Conservation (phyloP, 92 coral and sea anemone species). For the Montipora capitata region DNA sequence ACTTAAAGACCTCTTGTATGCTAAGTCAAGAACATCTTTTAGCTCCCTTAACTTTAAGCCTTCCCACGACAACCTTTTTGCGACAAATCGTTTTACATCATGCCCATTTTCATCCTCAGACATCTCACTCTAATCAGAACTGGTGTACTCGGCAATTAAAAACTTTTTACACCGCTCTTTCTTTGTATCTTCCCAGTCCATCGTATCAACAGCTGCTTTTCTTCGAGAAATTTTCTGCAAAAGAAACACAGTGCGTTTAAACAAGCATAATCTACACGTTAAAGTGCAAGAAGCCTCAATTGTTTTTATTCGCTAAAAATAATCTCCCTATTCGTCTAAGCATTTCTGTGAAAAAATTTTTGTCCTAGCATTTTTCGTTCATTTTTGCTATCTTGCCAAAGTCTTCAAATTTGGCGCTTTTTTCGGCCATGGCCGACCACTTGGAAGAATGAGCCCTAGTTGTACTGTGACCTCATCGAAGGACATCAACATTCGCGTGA, state of each 20-base stretch:
- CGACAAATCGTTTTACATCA: no score
- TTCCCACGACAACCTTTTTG: no score
- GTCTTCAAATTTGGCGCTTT: neutral
- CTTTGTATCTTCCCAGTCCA: no score
- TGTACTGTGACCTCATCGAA: neutral
- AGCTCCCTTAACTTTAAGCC: no score
- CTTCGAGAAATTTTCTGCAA: no score
- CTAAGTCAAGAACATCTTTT: no score
- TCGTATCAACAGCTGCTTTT: no score
- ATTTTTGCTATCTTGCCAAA: neutral
- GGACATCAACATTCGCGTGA: neutral
- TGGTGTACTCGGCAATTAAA: no score
- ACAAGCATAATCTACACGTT: neutral
- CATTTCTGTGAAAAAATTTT: neutral
- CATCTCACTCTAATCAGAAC: no score
- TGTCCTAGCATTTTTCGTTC: constrained; percentile 9
- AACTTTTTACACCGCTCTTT: no score
- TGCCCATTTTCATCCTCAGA: neutral
- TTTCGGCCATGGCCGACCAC: neutral
- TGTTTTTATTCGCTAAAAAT: neutral
- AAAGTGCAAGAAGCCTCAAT: neutral
- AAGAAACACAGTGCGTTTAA: no score
- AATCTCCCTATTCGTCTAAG: neutral
- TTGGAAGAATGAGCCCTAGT: constrained; percentile 11
- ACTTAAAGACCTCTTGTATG: no score